Evolutionary conservation across 2,113 vertebrate species (phyloP).

Genomic region (Elgaria multicarinata): DNA sequence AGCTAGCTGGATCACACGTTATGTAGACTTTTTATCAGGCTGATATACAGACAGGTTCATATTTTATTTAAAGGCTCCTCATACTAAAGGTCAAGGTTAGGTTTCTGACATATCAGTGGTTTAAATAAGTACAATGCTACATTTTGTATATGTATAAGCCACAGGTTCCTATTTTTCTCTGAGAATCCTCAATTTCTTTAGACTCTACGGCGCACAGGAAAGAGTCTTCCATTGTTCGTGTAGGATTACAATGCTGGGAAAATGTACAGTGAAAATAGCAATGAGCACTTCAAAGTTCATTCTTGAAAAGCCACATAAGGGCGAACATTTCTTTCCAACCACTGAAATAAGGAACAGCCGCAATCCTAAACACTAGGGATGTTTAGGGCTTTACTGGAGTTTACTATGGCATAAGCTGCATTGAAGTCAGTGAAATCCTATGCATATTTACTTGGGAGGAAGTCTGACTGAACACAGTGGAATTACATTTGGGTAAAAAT

Average conservation of each 20-base stretch:
- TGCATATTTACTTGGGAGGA: background rate
- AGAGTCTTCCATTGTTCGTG: constrained; percentile 69
- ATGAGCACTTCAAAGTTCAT: constrained; percentile 50
- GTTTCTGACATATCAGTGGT: background rate
- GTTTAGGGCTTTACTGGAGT: background rate
- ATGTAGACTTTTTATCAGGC: background rate
- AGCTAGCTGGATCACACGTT: background rate
- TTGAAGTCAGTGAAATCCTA: background rate
- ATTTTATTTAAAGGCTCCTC: constrained; percentile 22
- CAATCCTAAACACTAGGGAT: background rate
- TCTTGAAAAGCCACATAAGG: constrained; percentile 8
- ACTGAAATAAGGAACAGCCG: background rate
- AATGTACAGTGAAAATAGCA: constrained; percentile 64
- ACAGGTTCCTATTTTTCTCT: constrained; percentile 60
- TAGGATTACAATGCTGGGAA: constrained; percentile 77
- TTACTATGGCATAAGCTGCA: background rate
- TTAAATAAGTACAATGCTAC: constrained; percentile 10
- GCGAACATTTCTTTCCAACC: background rate
- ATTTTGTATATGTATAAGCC: constrained; percentile 44
- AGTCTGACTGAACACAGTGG: no score
- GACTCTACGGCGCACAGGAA: constrained; percentile 69
- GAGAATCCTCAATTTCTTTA: constrained; percentile 54
- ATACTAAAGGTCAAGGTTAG: background rate
- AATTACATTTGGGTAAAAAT: background rate
- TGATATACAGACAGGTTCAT: background rate